Conservation (phyloP, 2,797 vertebrate genomes). For the Mus caroli region DNA sequence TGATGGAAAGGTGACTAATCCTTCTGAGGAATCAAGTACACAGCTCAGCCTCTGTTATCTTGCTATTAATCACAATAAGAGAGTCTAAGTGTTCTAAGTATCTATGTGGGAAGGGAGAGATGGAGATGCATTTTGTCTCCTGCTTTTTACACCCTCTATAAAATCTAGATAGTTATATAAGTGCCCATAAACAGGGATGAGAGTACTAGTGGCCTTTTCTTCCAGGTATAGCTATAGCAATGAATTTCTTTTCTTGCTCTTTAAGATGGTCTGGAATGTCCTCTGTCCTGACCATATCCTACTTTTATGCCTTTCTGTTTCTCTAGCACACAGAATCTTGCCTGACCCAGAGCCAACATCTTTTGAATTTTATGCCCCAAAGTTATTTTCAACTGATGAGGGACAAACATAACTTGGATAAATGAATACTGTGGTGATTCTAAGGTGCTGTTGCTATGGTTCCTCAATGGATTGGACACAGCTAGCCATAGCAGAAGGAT, state of each 20-base stretch:
- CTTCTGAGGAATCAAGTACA: not conserved
- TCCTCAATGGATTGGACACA: not conserved
- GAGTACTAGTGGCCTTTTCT: too few species aligned
- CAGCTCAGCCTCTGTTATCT: not conserved
- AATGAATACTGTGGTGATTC: not conserved
- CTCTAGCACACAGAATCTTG: not conserved
- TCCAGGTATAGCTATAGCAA: not conserved
- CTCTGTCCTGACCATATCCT: rapidly evolving
- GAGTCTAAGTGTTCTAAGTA: not conserved
- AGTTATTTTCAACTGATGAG: not conserved
- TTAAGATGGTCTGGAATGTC: not conserved
- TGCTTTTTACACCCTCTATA: not conserved
- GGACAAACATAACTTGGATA: not conserved
- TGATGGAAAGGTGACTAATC: not conserved
- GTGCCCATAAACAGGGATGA: not conserved
- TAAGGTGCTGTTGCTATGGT: not conserved
- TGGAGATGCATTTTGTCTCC: not conserved
- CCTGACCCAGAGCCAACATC: not conserved
- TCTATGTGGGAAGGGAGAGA: not conserved
- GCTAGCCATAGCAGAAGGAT: not conserved
- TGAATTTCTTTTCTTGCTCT: not conserved
- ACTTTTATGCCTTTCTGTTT: not conserved
- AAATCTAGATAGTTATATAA: not conserved
- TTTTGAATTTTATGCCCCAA: not conserved
- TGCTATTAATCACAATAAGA: not conserved